A percentile compares a stretch with the other conserved stretches of the same genome.
Conservation (phyloP, 2,113 vertebrate genomes). For the Tragelaphus scriptus region DNA sequence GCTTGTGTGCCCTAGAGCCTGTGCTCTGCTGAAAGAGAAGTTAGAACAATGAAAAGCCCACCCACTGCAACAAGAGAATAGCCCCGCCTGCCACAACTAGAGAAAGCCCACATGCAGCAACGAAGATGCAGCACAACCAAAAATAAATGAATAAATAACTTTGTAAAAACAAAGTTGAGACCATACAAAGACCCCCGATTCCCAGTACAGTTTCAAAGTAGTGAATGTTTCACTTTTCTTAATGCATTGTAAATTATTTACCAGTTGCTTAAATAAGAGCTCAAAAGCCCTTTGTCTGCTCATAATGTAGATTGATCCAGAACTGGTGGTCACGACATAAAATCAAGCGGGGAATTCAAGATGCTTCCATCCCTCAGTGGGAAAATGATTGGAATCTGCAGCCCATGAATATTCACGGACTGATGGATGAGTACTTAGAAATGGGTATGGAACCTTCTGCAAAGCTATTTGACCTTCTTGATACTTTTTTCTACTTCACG, state of each 20-base stretch:
- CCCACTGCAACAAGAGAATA: background rate
- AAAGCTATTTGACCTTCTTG: background rate
- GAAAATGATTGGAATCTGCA: slow-evolving; percentile 99
- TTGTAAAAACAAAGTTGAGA: background rate
- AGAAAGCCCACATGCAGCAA: background rate
- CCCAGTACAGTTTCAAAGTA: background rate
- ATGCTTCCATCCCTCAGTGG: slow-evolving; percentile 94
- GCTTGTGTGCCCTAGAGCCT: background rate
- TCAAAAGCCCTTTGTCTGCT: slow-evolving; percentile 12
- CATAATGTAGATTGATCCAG: slow-evolving; percentile 88
- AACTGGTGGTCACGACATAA: slow-evolving; percentile 99
- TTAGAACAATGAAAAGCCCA: background rate
- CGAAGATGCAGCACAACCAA: background rate
- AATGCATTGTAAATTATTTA: background rate
- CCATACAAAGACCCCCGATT: background rate
- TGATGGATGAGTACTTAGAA: slow-evolving; percentile 98
- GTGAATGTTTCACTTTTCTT: background rate
- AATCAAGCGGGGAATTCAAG: slow-evolving; percentile 89
- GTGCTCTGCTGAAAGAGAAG: background rate
- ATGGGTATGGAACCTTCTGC: slow-evolving; percentile 88
- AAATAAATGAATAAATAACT: background rate
- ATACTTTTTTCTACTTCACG: background rate
- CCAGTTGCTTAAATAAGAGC: background rate
- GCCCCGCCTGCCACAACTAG: background rate
- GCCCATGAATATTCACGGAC: slow-evolving; percentile 96